Conservation (phyloP, 2,888 invertebrate species). For the Octodonta nipae region DNA sequence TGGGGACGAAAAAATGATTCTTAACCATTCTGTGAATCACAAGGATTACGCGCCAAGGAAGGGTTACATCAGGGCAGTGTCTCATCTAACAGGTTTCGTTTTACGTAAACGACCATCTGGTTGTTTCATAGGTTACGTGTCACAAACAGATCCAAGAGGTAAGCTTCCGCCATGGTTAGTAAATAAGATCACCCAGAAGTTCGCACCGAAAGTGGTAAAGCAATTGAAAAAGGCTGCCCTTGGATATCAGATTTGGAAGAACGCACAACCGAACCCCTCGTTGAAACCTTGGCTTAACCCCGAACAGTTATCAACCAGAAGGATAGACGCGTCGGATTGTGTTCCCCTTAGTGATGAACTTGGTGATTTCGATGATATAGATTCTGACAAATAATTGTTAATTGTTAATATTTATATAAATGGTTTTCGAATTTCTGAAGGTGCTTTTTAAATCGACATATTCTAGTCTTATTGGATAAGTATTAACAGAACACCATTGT, state of each 20-base stretch:
- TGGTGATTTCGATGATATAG: too few species aligned
- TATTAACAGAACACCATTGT: too few species aligned
- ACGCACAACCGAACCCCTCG: slow-evolving; percentile 52
- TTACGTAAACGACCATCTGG: slow-evolving; percentile 49
- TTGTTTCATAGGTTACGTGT: slow-evolving; percentile 74
- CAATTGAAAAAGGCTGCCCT: slow-evolving; percentile 68
- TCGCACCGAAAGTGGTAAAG: slow-evolving; percentile 76
- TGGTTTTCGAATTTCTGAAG: too few species aligned
- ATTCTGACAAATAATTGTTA: too few species aligned
- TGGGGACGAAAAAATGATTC: slow-evolving; percentile 70
- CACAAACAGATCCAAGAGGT: slow-evolving; percentile 81
- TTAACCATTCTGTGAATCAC: slow-evolving; percentile 83
- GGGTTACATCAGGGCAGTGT: slow-evolving; percentile 60
- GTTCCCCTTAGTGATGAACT: too few species aligned
- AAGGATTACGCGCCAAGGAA: slow-evolving; percentile 72
- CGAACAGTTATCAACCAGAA: too few species aligned
- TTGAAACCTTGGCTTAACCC: slow-evolving; percentile 81
- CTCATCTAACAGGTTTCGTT: slow-evolving; percentile 51
- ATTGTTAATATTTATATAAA: too few species aligned
- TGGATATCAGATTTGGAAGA: slow-evolving; percentile 75
- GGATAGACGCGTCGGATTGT: too few species aligned
- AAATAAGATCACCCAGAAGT: slow-evolving; percentile 72
- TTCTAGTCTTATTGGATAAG: too few species aligned
- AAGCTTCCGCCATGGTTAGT: slow-evolving; percentile 79
- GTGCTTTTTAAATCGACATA: too few species aligned